A percentile compares a stretch with the other conserved stretches of the same genome.
Evolutionary conservation across 2,888 invertebrate species (phyloP).

Genomic region (Lordiphosa andalusiaca): DNA sequence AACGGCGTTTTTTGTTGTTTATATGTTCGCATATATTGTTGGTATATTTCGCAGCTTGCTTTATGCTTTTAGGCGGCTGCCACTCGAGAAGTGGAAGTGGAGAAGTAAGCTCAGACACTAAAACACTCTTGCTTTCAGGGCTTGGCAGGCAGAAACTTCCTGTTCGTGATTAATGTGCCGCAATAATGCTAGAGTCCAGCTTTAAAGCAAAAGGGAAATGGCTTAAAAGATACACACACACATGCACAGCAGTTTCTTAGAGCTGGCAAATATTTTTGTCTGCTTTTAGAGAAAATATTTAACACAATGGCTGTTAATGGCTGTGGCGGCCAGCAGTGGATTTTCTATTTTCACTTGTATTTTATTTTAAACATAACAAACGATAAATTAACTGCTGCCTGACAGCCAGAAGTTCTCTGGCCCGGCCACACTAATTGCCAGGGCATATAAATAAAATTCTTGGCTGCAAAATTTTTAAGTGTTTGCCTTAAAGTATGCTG

Average conservation of each 20-base stretch:
- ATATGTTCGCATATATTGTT: conserved; percentile 8
- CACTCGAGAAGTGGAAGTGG: conserved; percentile 44
- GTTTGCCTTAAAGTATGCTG: conserved; percentile 23
- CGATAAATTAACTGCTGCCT: conserved; percentile 60
- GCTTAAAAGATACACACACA: conserved; percentile 52
- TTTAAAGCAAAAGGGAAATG: conserved; percentile 62
- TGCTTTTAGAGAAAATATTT: conserved; percentile 59
- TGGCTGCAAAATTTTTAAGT: conserved; percentile 34
- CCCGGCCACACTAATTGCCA: conserved; percentile 62
- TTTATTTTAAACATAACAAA: conserved; percentile 67
- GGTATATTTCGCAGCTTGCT: conserved; percentile 32
- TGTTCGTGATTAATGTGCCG: conserved; percentile 65
- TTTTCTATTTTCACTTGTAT: conserved; percentile 26
- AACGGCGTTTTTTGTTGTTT: conserved; percentile 14
- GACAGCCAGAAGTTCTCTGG: conserved; percentile 52
- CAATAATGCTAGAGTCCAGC: conserved; percentile 62
- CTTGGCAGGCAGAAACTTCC: conserved; percentile 50
- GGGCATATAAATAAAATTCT: conserved; percentile 53
- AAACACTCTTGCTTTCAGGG: conserved; percentile 68
- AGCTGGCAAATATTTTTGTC: conserved; percentile 63
- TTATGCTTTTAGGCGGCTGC: conserved; percentile 50
- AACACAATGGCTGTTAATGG: conserved; percentile 65
- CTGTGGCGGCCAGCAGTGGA: conserved; percentile 40
- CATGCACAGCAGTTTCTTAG: conserved; percentile 46
- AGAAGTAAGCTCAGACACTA: conserved; percentile 39